phyloP scores from a whole-genome alignment of 2,113 vertebrate species.

The Nymphicus hollandicus region DNA sequence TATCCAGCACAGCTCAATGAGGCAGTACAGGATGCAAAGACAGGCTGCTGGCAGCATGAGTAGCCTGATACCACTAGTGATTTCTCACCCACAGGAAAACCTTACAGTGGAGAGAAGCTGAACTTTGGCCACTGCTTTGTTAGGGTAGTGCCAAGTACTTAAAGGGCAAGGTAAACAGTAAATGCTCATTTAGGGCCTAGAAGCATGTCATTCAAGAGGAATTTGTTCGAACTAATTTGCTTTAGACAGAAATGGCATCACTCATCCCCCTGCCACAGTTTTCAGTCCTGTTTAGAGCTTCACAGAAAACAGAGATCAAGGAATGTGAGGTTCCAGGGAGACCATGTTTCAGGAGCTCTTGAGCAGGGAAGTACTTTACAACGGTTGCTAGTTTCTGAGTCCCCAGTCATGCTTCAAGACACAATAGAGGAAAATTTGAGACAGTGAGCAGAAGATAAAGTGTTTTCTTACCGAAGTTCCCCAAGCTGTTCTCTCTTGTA shows the following conservation, averaged over 20 bases:
- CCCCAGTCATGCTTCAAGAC: background rate
- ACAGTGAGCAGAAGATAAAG: background rate
- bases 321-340: background rate
- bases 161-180: background rate
- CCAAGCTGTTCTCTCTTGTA: slow-evolving; percentile 83
- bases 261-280: background rate
- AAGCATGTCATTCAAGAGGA: background rate
- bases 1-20: background rate
- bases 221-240: background rate
- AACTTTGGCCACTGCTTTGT: background rate
- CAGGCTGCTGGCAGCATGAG: background rate
- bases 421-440: background rate
- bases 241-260: background rate
- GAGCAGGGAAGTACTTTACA: background rate
- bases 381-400: background rate
- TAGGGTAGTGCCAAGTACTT: background rate
- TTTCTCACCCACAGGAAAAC: background rate
- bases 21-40: background rate
- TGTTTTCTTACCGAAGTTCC: slow-evolving; percentile 87
- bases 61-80: background rate
- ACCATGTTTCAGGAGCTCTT: background rate
- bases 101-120: background rate
- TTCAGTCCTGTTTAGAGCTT: background rate
- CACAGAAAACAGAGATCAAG: background rate
- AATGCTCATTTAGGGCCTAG: background rate